Evolutionary conservation across 1,140 invertebrate genomes (phyloP).

Genomic region (Lethocerus indicus): DNA sequence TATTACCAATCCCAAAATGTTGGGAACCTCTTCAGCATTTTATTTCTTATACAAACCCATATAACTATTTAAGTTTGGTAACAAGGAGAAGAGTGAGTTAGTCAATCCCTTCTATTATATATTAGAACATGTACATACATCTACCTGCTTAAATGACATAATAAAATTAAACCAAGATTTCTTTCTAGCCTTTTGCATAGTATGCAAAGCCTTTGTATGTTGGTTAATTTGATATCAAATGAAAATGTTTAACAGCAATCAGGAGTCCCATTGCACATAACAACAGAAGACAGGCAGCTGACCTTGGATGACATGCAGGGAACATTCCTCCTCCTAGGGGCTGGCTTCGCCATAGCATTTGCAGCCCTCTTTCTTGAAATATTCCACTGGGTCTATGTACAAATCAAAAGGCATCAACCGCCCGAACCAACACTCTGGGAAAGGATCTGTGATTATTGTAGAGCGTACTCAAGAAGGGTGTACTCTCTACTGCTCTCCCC

Average conservation of each 20-base stretch:
- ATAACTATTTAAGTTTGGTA: no score
- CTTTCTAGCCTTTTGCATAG: not conserved
- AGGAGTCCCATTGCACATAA: not conserved
- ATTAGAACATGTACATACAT: not conserved
- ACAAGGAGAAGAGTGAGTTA: no score
- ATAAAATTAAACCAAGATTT: not conserved
- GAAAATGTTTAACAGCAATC: not conserved
- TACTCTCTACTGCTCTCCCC: no score
- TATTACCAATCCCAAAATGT: no score
- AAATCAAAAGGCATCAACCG: no score
- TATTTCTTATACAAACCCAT: no score
- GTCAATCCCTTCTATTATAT: not conserved
- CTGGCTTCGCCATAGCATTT: constrained; percentile 40
- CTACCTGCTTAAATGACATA: not conserved
- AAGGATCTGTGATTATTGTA: no score
- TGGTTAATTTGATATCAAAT: not conserved
- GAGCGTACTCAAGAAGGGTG: no score
- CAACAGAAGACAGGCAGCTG: constrained; percentile 43
- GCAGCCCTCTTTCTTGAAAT: constrained; percentile 17
- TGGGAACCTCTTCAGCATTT: no score
- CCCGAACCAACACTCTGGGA: no score
- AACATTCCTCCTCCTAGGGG: constrained; percentile 52
- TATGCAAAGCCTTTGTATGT: not conserved
- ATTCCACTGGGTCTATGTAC: constrained; percentile 3
- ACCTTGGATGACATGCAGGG: constrained; percentile 57